Evolutionary conservation across 2,797 vertebrate species (phyloP).

Genomic region (Melanotaenia nigrans): DNA sequence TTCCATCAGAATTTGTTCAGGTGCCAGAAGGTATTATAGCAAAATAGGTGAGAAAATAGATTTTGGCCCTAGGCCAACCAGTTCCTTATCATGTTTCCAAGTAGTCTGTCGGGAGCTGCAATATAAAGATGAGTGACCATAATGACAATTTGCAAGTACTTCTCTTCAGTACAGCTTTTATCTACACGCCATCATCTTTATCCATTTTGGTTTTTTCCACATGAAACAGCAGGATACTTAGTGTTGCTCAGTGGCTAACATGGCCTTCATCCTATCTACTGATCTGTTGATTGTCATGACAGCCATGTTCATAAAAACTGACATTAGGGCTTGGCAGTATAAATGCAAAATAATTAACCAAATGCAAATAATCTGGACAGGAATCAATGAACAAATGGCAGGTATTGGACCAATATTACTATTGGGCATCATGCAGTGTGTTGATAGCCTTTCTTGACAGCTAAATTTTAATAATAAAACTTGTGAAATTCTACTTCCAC

Average conservation of each 20-base stretch:
- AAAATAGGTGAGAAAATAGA: conserved; percentile 53
- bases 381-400: conserved; percentile 31
- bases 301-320: conserved; percentile 42
- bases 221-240: conserved; percentile 51
- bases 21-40: conserved; percentile 48
- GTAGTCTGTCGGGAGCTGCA: conserved; percentile 35
- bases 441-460: background rate
- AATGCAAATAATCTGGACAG: conserved; percentile 30
- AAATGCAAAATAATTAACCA: conserved; percentile 35
- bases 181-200: conserved; percentile 58
- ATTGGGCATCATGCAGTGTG: background rate
- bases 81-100: conserved; percentile 42
- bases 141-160: conserved; percentile 51
- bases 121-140: conserved; percentile 58
- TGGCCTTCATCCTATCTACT: conserved; percentile 29
- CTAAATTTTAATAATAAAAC: background rate
- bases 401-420: conserved; percentile 15
- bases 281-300: conserved; percentile 50
- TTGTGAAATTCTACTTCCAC: background rate
- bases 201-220: conserved; percentile 51
- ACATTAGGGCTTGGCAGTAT: conserved; percentile 34
- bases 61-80: conserved; percentile 50
- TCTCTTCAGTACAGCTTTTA: conserved; percentile 52
- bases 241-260: conserved; percentile 54
- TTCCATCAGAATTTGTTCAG: conserved; percentile 44